Evolutionary conservation across 2,797 vertebrate species (phyloP).

Genomic region (Typhlichthys subterraneus): DNA sequence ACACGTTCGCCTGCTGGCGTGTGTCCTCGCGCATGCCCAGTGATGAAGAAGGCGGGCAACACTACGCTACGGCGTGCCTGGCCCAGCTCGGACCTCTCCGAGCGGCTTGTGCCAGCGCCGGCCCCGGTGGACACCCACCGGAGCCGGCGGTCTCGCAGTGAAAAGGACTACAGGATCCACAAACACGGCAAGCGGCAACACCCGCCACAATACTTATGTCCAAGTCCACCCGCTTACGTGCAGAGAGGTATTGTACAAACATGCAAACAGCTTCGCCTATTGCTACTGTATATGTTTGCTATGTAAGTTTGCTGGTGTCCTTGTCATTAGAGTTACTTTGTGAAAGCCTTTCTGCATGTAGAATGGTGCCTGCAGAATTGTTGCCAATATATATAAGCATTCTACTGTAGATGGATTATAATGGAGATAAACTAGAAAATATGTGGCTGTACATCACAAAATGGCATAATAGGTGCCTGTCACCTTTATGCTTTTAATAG

Average conservation of each 20-base stretch:
- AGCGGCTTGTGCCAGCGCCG: conserved; percentile 63
- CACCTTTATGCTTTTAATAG: no score
- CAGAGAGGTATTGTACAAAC: conserved; percentile 80
- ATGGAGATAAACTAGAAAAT: no score
- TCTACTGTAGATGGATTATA: no score
- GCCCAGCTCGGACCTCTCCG: conserved; percentile 91
- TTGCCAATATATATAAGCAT: neutral
- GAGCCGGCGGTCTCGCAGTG: conserved; percentile 83
- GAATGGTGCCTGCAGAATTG: neutral
- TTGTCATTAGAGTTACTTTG: neutral
- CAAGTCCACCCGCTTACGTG: conserved; percentile 85
- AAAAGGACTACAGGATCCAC: conserved; percentile 90
- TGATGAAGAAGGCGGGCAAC: conserved; percentile 92
- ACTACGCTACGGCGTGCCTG: conserved; percentile 88
- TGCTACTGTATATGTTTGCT: no score
- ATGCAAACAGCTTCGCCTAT: neutral
- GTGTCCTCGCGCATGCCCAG: neutral
- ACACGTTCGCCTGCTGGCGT: neutral
- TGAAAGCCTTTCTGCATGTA: neutral
- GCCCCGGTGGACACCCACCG: conserved; percentile 22
- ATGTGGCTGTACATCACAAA: no score
- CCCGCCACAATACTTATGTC: conserved; percentile 85
- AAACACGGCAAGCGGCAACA: conserved; percentile 77
- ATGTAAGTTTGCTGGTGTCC: no score
- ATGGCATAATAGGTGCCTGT: no score